Base-by-base conservation (phyloP, 2,113 vertebrate genomes). In the Oryzias javanicus region DNA sequence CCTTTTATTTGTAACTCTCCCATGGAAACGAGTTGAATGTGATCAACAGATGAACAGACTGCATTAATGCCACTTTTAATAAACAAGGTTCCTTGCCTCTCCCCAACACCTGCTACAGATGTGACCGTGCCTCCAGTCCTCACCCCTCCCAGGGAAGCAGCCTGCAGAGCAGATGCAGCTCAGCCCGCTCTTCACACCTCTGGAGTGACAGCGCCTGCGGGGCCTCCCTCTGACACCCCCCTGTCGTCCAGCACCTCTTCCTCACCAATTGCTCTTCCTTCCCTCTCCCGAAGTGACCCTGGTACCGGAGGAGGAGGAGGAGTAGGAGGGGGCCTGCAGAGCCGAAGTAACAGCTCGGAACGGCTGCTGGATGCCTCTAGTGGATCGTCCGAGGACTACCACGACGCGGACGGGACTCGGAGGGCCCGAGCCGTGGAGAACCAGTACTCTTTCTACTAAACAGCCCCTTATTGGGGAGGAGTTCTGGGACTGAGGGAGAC, bases 391-490 rank as follows among this genome's bases (percentile, higher is more conserved):
- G 96, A 97, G 25, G 96, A 98, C 83, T 92, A 95, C 72, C 93
- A 94, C 0, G 97, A 98, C 19, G 87, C 89, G 2, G 95, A 97
- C 0, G 92, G 94, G 3, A 81, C 92, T 15, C 92, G 94, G 46
- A 90, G 93, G 72, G 88, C 94, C 66, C 89, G 97, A 42, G 97
- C 97, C 0, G 95, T 99, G 19, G 96, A 99, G 81, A 99, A 99
- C 88, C 97, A 99, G 22, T 99, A 99, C 78, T 97, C 97, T 70
- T 99, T 98, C 90, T 98, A 98, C 88, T 99, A 85, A 97, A 50
- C 41, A 14, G 42, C 60, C 19, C 56, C 22, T 24, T 60, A 22
- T 42, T 61, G 49, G 41, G 35, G 55, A 55, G 60, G 53, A 46
- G 25, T 58, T 41, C 25, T 62, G 35, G 46, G 41, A 64, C 40